phyloP scores from a whole-genome alignment of 2,113 vertebrate species.

The Sciurus niger region DNA sequence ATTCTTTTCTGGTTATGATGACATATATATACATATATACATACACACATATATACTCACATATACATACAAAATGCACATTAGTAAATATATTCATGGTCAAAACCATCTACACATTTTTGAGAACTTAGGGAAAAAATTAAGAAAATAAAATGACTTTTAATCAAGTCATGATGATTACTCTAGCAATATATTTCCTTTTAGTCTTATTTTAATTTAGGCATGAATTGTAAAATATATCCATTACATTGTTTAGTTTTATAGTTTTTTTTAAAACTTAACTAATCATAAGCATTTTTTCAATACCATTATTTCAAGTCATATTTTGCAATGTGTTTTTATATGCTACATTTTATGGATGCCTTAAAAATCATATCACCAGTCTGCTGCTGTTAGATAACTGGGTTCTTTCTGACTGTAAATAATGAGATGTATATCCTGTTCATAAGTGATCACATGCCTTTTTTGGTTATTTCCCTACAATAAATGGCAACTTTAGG shows the following conservation, averaged over 20 bases:
- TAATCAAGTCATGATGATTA: neutral
- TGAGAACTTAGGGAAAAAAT: neutral
- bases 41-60: neutral
- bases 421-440: neutral
- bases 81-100: neutral
- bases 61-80: neutral
- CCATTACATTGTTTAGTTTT: neutral
- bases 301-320: neutral
- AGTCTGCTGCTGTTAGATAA: neutral
- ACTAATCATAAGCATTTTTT: neutral
- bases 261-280: constrained; percentile 16
- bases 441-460: neutral
- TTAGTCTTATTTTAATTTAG: constrained; percentile 40
- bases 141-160: constrained; percentile 51
- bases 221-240: constrained; percentile 10
- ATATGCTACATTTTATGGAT: neutral
- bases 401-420: neutral
- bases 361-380: neutral
- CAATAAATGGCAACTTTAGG: neutral
- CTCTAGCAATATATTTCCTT: neutral
- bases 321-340: neutral
- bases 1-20: neutral
- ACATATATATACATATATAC: neutral
- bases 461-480: neutral
- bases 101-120: neutral